These are phyloP conservation scores for Rhinella marina DNA, from an alignment of 2,797 vertebrate species.

Conservation along the genomic window DNA sequence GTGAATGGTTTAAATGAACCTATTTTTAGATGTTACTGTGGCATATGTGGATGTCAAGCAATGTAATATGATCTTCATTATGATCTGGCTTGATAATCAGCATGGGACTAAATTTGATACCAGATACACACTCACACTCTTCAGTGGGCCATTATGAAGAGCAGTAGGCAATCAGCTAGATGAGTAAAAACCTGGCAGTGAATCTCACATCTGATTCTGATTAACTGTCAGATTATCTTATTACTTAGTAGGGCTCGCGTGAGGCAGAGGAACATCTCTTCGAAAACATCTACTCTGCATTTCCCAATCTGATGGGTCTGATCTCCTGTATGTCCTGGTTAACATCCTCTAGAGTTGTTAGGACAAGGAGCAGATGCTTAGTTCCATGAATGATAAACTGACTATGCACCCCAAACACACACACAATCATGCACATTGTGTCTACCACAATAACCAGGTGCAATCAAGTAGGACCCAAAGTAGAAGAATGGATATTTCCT, in stretches of 20 bases:
- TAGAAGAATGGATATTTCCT: too few relatives aligned
- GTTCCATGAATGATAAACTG: background rate
- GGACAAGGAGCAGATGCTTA: background rate
- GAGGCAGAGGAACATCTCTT: background rate
- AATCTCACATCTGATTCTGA: background rate
- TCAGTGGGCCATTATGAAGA: background rate
- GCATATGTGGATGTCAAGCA: background rate
- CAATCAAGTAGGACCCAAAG: too few relatives aligned
- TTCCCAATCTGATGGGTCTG: background rate
- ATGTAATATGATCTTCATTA: background rate
- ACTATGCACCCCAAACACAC: background rate
- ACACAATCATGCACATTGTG: too few relatives aligned
- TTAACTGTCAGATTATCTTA: background rate
- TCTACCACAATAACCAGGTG: too few relatives aligned
- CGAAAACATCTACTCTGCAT: background rate
- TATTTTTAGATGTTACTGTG: background rate
- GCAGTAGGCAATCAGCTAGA: background rate
- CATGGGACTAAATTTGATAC: background rate
- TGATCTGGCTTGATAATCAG: background rate
- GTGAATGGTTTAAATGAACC: background rate
- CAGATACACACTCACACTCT: background rate
- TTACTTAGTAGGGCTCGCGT: background rate
- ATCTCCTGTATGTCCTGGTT: background rate
- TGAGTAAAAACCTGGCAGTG: background rate
- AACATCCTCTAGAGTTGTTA: background rate